phyloP scores from a whole-genome alignment of 2,888 invertebrate species.

The Apotomis betuletana region DNA sequence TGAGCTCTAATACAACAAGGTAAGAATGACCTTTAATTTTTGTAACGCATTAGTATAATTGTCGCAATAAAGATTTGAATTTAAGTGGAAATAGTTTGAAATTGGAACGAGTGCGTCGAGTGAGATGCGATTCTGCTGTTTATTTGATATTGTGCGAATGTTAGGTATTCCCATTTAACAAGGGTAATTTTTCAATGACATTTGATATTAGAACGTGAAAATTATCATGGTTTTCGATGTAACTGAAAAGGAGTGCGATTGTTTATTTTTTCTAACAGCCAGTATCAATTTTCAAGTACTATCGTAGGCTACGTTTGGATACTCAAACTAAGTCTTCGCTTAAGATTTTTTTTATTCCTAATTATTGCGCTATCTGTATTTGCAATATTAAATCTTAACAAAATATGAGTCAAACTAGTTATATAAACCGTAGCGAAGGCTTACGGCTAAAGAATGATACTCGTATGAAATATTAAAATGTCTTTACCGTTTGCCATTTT shows the following conservation, averaged over 20 bases:
- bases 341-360: too few species aligned
- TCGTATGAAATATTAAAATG: slow-evolving; percentile 39
- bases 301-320: neutral
- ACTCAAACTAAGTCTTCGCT: too few species aligned
- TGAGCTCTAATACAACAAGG: slow-evolving; percentile 16
- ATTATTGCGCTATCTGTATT: neutral
- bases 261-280: slow-evolving; percentile 17
- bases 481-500: slow-evolving; percentile 41
- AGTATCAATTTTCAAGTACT: neutral
- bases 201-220: neutral
- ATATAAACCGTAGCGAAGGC: slow-evolving; percentile 1
- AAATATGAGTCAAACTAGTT: neutral
- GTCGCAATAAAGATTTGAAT: slow-evolving; percentile 66
- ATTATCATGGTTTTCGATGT: neutral
- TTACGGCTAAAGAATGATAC: slow-evolving; percentile 20
- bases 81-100: slow-evolving; percentile 69
- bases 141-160: slow-evolving; percentile 16
- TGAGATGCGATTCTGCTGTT: slow-evolving; percentile 46
- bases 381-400: neutral
- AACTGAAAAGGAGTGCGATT: slow-evolving; percentile 8
- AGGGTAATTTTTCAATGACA: slow-evolving; percentile 15
- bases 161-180: slow-evolving; percentile 13
- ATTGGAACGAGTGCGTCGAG: slow-evolving; percentile 66
- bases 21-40: slow-evolving; percentile 23
- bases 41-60: slow-evolving; percentile 45